phyloP scores from a whole-genome alignment of 2,113 vertebrate genomes.

The Cromileptes altivelis region DNA sequence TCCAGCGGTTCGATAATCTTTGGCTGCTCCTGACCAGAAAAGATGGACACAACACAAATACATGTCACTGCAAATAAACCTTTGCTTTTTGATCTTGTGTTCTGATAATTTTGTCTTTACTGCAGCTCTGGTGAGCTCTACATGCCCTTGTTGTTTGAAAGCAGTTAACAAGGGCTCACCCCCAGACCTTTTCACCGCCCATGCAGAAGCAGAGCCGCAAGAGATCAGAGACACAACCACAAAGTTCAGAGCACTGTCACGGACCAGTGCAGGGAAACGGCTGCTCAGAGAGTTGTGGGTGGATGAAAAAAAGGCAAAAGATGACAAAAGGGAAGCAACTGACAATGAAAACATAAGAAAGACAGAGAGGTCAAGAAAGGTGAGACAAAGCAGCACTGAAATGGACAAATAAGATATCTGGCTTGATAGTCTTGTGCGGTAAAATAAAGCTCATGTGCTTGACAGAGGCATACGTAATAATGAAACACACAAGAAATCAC shows the following conservation, averaged over 20 bases:
- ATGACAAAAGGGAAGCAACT: background rate
- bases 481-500: background rate
- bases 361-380: background rate
- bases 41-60: background rate
- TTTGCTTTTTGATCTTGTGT: background rate
- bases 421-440: background rate
- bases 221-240: slow-evolving; percentile 37
- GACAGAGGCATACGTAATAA: background rate
- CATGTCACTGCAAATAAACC: background rate
- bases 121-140: background rate
- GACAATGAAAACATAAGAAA: background rate
- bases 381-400: background rate
- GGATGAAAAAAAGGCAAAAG: background rate
- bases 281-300: slow-evolving; percentile 23
- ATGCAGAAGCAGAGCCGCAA: slow-evolving; percentile 10
- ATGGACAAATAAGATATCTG: background rate
- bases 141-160: background rate
- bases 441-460: background rate
- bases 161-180: slow-evolving; percentile 8
- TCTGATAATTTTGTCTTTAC: background rate
- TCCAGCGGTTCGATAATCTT: slow-evolving; percentile 97
- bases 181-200: background rate
- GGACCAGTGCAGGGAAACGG: background rate
- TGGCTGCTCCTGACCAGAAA: slow-evolving; percentile 89
- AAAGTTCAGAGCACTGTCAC: slow-evolving; percentile 43